phyloP scores from a whole-genome alignment of 2,113 vertebrate genomes.

The Labrus mixtus region DNA sequence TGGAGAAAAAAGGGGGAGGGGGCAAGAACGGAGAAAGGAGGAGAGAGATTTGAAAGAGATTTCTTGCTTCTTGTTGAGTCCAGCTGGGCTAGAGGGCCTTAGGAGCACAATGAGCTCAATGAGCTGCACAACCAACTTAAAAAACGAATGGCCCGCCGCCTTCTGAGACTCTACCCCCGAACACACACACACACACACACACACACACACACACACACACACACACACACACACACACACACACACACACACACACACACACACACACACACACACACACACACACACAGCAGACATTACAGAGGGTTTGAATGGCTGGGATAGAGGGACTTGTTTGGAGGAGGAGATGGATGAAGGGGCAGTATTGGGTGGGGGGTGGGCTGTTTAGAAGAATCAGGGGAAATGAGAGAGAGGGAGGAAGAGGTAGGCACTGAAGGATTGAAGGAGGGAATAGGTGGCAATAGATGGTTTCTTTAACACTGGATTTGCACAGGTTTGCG shows the following conservation, averaged over 20 bases:
- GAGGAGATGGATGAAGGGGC: constrained; percentile 31
- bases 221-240: constrained; percentile 10
- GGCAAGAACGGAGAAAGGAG: constrained; percentile 21
- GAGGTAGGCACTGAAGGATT: constrained; percentile 27
- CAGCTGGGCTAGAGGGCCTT: constrained; percentile 76
- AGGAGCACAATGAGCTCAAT: constrained; percentile 78
- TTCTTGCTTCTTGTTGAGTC: constrained; percentile 74
- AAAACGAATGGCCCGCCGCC: constrained; percentile 76
- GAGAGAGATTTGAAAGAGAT: constrained; percentile 62
- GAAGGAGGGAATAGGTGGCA: constrained; percentile 19
- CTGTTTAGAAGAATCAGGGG: constrained; percentile 45
- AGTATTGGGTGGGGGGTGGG: constrained; percentile 39
- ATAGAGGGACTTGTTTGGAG: constrained; percentile 53
- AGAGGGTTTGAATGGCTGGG: constrained; percentile 57
- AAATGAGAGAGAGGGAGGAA: constrained; percentile 32
- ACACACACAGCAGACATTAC: constrained; percentile 39
- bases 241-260: constrained; percentile 21
- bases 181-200: constrained; percentile 21
- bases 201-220: constrained; percentile 24
- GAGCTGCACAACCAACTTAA: constrained; percentile 78
- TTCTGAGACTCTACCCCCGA: constrained; percentile 35
- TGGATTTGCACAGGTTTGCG: constrained; percentile 16
- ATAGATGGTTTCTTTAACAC: constrained; percentile 8
- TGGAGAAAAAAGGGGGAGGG: constrained; percentile 31
- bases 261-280: constrained; percentile 24